Conservation (phyloP, 2,888 invertebrate species). For the Acleris sparsana region DNA sequence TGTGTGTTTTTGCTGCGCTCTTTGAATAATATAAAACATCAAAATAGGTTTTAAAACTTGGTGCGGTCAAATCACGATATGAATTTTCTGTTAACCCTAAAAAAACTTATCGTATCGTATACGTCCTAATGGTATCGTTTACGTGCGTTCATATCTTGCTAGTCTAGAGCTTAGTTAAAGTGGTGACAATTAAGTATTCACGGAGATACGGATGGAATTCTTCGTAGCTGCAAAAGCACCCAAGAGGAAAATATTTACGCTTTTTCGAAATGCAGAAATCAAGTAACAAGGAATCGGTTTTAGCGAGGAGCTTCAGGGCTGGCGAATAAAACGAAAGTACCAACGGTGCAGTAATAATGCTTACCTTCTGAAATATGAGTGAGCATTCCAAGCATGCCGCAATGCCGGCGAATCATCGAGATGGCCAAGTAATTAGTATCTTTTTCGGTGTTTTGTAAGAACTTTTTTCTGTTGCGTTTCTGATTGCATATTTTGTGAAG, state of each 20-base stretch:
- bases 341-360: slow-evolving; percentile 65
- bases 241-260: slow-evolving; percentile 81
- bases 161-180: slow-evolving; percentile 10
- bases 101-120: neutral
- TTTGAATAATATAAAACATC: slow-evolving; percentile 7
- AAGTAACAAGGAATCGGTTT: slow-evolving; percentile 83
- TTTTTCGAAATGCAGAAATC: slow-evolving; percentile 83
- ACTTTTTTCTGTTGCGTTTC: slow-evolving; percentile 14
- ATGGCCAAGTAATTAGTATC: slow-evolving; percentile 45
- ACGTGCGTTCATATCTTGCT: slow-evolving; percentile 4
- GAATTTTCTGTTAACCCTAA: too few relatives aligned
- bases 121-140: neutral
- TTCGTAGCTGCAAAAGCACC: slow-evolving; percentile 72
- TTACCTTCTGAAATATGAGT: slow-evolving; percentile 69
- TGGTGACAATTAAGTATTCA: slow-evolving; percentile 64
- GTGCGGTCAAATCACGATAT: too few relatives aligned
- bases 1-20: slow-evolving; percentile 1
- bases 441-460: slow-evolving; percentile 20
- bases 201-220: slow-evolving; percentile 69
- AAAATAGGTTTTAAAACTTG: neutral
- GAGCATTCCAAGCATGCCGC: slow-evolving; percentile 56
- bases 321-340: slow-evolving; percentile 74
- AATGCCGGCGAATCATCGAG: slow-evolving; percentile 47
- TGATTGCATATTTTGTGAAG: slow-evolving; percentile 13
- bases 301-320: slow-evolving; percentile 74